Conservation (phyloP, 2,113 vertebrate species). For the Cololabis saira region DNA sequence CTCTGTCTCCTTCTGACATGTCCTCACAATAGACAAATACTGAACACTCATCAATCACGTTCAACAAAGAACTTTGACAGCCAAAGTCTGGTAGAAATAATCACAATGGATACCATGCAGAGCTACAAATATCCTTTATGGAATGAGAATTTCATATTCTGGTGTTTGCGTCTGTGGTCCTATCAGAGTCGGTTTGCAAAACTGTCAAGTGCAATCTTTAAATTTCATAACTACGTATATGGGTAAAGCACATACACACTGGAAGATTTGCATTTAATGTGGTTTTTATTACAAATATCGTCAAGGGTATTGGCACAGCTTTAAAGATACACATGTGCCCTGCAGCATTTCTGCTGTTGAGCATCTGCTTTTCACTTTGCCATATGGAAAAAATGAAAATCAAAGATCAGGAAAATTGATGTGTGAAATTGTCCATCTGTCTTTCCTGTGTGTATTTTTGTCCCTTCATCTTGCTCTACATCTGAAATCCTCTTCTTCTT, state of each 20-base stretch:
- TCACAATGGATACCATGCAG: constrained; percentile 46
- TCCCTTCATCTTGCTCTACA: constrained; percentile 10
- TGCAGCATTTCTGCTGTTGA: constrained; percentile 24
- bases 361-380: constrained; percentile 22
- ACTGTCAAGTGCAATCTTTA: constrained; percentile 30
- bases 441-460: constrained; percentile 6
- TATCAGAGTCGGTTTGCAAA: constrained; percentile 16
- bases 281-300: constrained; percentile 27
- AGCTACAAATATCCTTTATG: constrained; percentile 28
- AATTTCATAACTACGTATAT: constrained; percentile 9
- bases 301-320: constrained; percentile 31
- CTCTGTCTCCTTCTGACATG: constrained; percentile 60
- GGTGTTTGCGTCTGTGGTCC: not conserved
- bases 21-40: constrained; percentile 72
- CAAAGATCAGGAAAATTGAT: constrained; percentile 23
- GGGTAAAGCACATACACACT: constrained; percentile 14
- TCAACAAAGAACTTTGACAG: constrained; percentile 46
- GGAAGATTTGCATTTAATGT: constrained; percentile 44
- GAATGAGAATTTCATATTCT: too few species aligned
- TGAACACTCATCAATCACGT: constrained; percentile 71
- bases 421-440: constrained; percentile 14
- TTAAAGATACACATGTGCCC: constrained; percentile 43
- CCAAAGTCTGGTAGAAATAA: constrained; percentile 66
- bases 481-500: constrained; percentile 26
- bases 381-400: constrained; percentile 49